phyloP scores from a whole-genome alignment of 2,888 invertebrate species.

The Hylaea fasciaria region DNA sequence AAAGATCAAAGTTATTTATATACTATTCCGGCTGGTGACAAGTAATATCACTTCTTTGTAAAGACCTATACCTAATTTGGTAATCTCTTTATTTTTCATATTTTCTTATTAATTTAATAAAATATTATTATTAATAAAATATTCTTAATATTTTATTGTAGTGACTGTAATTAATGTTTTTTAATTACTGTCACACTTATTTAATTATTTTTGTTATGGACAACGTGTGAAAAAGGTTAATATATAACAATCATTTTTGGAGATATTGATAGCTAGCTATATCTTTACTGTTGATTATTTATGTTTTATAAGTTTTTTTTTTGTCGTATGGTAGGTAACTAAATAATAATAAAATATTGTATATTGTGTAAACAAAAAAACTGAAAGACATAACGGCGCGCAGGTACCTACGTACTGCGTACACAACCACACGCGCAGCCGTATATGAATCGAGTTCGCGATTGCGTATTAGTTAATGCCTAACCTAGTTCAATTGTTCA shows the following conservation, averaged over 20 bases:
- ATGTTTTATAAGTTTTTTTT: too few species aligned
- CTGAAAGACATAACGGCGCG: too few species aligned
- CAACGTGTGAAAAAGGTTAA: too few species aligned
- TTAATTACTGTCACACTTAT: background rate
- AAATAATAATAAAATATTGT: too few species aligned
- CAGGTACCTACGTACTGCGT: background rate
- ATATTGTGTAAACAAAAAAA: background rate
- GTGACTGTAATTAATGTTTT: background rate
- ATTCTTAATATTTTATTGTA: background rate
- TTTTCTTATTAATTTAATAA: too few species aligned
- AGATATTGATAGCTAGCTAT: too few species aligned
- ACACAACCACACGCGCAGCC: constrained; percentile 32
- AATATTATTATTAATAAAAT: too few species aligned
- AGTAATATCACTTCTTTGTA: constrained; percentile 44
- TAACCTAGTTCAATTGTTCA: constrained; percentile 56
- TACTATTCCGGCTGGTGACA: constrained; percentile 53
- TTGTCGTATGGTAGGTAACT: too few species aligned
- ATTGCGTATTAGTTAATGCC: constrained; percentile 50
- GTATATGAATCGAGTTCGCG: constrained; percentile 53
- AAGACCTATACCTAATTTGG: background rate
- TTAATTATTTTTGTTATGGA: background rate
- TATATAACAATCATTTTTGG: too few species aligned
- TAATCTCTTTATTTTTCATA: background rate
- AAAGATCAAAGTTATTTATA: constrained; percentile 68
- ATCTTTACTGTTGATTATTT: too few species aligned